Conservation (phyloP, 2,888 invertebrate species). For the Fragum whitleyi region DNA sequence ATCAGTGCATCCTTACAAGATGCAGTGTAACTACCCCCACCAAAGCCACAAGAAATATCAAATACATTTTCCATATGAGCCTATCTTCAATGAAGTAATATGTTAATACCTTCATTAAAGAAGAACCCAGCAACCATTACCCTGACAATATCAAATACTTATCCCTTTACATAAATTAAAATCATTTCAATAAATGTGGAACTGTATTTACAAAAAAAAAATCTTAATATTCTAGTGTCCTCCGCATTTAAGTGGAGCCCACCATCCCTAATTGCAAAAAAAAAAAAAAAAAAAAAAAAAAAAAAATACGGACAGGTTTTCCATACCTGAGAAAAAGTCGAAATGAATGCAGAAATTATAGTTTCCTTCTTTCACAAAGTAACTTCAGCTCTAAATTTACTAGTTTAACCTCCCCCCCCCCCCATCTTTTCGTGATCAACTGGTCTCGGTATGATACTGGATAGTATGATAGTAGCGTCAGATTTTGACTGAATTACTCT, state of each 20-base stretch:
- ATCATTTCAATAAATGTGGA: constrained; percentile 6
- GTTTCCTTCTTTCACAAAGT: neutral
- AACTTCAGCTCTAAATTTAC: constrained; percentile 7
- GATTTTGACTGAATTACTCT: neutral
- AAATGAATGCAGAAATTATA: constrained; percentile 7
- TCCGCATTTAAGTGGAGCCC: constrained; percentile 11
- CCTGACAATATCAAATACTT: too few relatives aligned
- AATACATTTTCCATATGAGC: too few relatives aligned
- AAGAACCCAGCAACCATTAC: too few relatives aligned
- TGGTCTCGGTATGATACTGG: neutral
- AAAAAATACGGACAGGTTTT: constrained; percentile 5
- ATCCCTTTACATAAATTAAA: neutral
- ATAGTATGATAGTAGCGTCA: neutral
- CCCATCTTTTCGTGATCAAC: neutral
- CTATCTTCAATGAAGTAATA: too few relatives aligned
- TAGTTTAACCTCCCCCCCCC: neutral
- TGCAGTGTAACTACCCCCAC: too few relatives aligned
- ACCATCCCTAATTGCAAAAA: neutral
- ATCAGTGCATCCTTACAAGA: too few relatives aligned
- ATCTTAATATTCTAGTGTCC: neutral
- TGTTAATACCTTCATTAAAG: too few relatives aligned
- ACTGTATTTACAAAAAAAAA: constrained; percentile 7
- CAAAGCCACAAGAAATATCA: too few relatives aligned
- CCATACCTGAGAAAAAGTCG: neutral
- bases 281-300: too few relatives aligned